Percentiles rank a stretch among this genome's conserved stretches.
phyloP scores from a whole-genome alignment of 2,113 vertebrate genomes.

The Caranx melampygus region DNA sequence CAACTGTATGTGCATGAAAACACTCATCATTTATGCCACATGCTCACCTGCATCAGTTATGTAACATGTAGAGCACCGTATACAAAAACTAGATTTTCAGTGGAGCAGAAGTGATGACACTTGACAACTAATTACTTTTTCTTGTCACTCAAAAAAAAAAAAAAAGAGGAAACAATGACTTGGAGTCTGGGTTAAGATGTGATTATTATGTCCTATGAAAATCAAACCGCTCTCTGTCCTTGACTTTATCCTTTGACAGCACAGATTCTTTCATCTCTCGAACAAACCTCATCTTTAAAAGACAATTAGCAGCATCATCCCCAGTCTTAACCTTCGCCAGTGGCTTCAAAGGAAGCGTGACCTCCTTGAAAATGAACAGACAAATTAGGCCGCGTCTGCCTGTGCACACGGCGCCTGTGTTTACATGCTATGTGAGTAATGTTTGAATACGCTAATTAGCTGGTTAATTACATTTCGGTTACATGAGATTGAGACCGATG shows the following conservation, averaged over 20 bases:
- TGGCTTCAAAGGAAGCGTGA: conserved; percentile 34
- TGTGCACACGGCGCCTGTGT: neutral
- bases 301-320: conserved; percentile 21
- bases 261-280: conserved; percentile 26
- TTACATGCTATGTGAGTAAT: conserved; percentile 16
- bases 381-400: conserved; percentile 2
- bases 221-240: conserved; percentile 10
- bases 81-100: neutral
- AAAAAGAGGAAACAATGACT: neutral
- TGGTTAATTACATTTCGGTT: conserved; percentile 8
- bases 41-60: conserved; percentile 14
- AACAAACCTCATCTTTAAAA: conserved; percentile 39
- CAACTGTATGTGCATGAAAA: conserved; percentile 8
- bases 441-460: conserved; percentile 34
- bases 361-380: conserved; percentile 34
- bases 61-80: neutral
- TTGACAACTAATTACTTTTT: neutral
- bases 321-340: conserved; percentile 10
- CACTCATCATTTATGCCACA: conserved; percentile 4
- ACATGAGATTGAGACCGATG: neutral
- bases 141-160: neutral
- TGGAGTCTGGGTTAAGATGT: conserved; percentile 1
- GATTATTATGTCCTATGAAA: conserved; percentile 25
- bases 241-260: conserved; percentile 19
- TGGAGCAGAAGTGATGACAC: neutral